Evolutionary conservation across 2,888 invertebrate genomes (phyloP), one percentile per base, ranked within the genome.

Genomic region (Phasia obesa): DNA sequence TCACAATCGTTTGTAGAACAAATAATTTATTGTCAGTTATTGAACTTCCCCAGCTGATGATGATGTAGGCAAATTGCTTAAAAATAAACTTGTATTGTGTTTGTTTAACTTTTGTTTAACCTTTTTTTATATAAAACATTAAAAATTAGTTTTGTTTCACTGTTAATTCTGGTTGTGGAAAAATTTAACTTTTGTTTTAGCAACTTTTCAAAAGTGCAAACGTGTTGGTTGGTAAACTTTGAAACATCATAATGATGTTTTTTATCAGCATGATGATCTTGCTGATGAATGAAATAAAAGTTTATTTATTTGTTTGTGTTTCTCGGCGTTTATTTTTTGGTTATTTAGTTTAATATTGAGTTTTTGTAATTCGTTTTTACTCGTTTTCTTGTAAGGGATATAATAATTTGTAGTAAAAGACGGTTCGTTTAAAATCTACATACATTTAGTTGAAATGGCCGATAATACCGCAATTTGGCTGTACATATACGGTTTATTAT

Each of bases 171-270:
- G 31, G 7, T 15, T 62, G 59, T 42, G 25, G 51, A 21, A 53
- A 31, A 44, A 11, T 9, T n/a, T 64, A 27, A 17, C 44, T 44
- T 74, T 60, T 49, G 47, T 75, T 44, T 51, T 60, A n/a, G 5
- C 38, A 69, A 76, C 60, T 74, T 53, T 44, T 51, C 67, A 57
- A 82, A 64, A 82, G 67, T 73, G 77, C 67, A 71, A 79, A 75
- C 79, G 79, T 83, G 75, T 35, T 57, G 75, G 75, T 35, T 57
- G 75, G 49, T 11, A 27, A 67, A 75, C 49, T 75, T 67, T 57
- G n/a, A 31, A 69, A 35, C 53, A 21, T 49, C 42, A 80, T 64
- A 2, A 69, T 74, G 11, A 57, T 38, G 74, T 44, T 25, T 23
- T 38, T 25, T 27, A 38, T 60, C 7, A 60, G n/a, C 27, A 38